Conservation (phyloP, 2,888 invertebrate genomes). For the Rhimphoctona megacephalus region DNA sequence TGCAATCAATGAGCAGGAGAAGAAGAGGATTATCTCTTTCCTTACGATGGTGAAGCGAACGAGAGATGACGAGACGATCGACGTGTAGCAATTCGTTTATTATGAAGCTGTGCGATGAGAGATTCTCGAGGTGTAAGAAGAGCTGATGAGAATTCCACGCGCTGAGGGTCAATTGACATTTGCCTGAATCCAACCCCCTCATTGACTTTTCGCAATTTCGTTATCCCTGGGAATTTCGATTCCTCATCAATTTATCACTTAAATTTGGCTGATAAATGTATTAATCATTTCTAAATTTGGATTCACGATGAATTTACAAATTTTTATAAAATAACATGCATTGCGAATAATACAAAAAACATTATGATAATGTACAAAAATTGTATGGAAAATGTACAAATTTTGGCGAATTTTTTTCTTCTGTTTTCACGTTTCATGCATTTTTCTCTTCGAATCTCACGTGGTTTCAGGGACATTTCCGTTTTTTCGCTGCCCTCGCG, state of each 20-base stretch:
- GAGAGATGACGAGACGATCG: slow-evolving; percentile 3
- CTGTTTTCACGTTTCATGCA: neutral
- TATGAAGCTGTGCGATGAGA: slow-evolving; percentile 21
- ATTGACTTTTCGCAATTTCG: neutral
- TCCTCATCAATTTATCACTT: neutral
- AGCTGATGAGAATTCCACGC: slow-evolving; percentile 50
- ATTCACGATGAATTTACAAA: too few relatives aligned
- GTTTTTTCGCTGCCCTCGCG: slow-evolving; percentile 62
- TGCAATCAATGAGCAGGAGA: slow-evolving; percentile 55
- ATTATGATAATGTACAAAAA: neutral
- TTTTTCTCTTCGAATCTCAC: neutral
- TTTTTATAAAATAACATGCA: too few relatives aligned
- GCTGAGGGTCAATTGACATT: slow-evolving; percentile 1
- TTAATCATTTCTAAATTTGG: neutral
- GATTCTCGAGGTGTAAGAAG: slow-evolving; percentile 22
- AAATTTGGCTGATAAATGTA: neutral
- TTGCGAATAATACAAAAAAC: neutral
- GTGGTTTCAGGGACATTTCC: slow-evolving; percentile 24
- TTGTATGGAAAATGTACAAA: neutral
- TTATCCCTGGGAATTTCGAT: neutral
- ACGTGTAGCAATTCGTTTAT: slow-evolving; percentile 30
- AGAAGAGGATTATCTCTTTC: slow-evolving; percentile 45
- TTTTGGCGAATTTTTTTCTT: neutral
- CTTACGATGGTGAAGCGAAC: neutral
- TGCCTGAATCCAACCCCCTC: neutral